phyloP scores from a whole-genome alignment of 2,797 vertebrate species.

The Nannoperca australis region DNA sequence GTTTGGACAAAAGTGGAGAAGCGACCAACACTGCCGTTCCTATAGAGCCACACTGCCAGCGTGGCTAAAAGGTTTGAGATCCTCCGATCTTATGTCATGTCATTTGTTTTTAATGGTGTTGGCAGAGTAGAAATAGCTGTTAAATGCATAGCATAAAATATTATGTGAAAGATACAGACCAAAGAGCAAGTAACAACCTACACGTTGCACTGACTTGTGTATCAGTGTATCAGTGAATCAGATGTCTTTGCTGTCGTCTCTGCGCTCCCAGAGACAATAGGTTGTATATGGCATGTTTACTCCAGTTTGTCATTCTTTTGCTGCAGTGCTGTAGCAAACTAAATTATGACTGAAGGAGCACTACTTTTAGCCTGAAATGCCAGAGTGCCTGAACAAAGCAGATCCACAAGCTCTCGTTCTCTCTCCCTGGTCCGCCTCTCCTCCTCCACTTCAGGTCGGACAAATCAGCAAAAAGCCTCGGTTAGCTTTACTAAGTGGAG shows the following conservation, averaged over 20 bases:
- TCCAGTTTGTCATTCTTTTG: conserved; percentile 26
- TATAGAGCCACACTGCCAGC: not conserved
- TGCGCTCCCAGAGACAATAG: conserved; percentile 25
- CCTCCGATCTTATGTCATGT: not conserved
- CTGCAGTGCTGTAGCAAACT: conserved; percentile 26
- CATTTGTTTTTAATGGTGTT: not conserved
- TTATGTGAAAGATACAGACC: not conserved
- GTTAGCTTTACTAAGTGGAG: conserved; percentile 23
- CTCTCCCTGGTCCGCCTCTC: conserved; percentile 18
- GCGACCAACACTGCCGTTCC: not conserved
- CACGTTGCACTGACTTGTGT: conserved; percentile 20
- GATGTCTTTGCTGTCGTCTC: conserved; percentile 27
- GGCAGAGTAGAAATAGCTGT: not conserved
- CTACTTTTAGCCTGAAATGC: conserved; percentile 55
- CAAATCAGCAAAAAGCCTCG: conserved; percentile 51
- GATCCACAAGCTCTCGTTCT: not conserved
- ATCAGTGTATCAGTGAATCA: too few species aligned
- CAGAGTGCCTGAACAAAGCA: conserved; percentile 31
- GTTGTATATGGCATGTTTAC: conserved; percentile 4
- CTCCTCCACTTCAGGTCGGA: conserved; percentile 32
- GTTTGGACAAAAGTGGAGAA: not conserved
- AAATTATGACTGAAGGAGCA: conserved; percentile 51
- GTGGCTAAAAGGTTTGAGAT: too few species aligned
- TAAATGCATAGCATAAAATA: conserved; percentile 8
- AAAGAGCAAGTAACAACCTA: conserved; percentile 15